A percentile compares a stretch with the other conserved stretches of the same genome.
These are phyloP conservation scores for Neoarius graeffei DNA, from an alignment of 2,113 vertebrate species.

Conservation along the genomic window DNA sequence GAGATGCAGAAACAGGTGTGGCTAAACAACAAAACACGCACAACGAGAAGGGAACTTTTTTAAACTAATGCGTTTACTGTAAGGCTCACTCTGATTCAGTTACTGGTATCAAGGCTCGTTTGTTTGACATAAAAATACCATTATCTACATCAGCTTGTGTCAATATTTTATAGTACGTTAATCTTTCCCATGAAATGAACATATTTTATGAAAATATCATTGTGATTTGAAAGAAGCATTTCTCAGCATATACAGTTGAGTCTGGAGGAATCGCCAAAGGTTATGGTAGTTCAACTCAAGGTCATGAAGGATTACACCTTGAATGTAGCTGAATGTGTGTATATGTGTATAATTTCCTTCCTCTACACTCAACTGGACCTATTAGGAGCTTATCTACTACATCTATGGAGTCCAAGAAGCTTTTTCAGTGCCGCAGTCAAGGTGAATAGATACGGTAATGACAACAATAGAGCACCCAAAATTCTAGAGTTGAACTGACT, in stretches of 20 bases:
- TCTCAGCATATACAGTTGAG: not conserved
- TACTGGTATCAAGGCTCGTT: not conserved
- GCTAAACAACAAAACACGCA: not conserved
- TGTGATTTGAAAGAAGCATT: not conserved
- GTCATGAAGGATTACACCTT: not conserved
- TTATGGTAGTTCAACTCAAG: not conserved
- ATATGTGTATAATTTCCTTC: not conserved
- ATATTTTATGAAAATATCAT: not conserved
- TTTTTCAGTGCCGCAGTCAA: not conserved
- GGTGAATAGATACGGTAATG: not conserved
- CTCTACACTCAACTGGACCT: not conserved
- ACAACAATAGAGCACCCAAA: not conserved
- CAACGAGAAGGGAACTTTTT: not conserved
- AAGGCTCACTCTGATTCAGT: not conserved
- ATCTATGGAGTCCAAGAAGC: not conserved
- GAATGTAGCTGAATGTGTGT: too few relatives aligned
- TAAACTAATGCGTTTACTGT: not conserved
- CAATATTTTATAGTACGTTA: not conserved
- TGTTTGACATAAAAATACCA: not conserved
- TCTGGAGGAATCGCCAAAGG: not conserved
- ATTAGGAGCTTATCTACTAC: not conserved
- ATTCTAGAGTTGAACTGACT: not conserved
- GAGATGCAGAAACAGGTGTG: not conserved
- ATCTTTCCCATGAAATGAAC: not conserved
- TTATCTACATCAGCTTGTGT: constrained; percentile 5